Base-by-base conservation (phyloP, 2,797 vertebrate genomes). In the Sandelia bainsii region DNA sequence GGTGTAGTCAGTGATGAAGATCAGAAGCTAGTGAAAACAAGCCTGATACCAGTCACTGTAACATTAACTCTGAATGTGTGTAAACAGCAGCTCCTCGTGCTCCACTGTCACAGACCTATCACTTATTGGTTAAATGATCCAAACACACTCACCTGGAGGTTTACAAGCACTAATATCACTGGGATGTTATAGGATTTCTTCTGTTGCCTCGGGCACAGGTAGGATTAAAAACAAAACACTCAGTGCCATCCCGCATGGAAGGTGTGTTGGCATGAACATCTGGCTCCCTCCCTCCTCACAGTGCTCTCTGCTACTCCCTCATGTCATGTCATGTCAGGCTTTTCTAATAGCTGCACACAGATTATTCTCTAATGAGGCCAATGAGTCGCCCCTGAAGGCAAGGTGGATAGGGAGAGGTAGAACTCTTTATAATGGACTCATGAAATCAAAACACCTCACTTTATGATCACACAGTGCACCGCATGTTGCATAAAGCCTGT, bases 291-390 rank as follows among this genome's bases (percentile, higher is more conserved):
- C 29, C 25, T 52, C 46, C 29, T 66, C 60, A 22, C 29, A 34
- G 60, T 56, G 64, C 63, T 69, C 0, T 39, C 29, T 27, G 37
- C 34, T 27, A 34, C 56, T 71, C 49, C 59, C 2, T 85, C 81
- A 23, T 80, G 83, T 90, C 85, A 39, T 69, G 79, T 87, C 80
- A 63, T 61, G 86, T 79, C 75, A 52, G 42, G 73, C 25, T 76
- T 78, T 78, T 45, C 56, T 69, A 59, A 56, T 20, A 42, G 0
- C 51, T 14, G 14, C 25, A 42, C 19, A 45, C 27, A 19, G 19
- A 59, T 62, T 27, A 72, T 16, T 3, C 57, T 49, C 14, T 82
- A 70, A 81, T 73, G 45, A 77, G 29, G 48, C 52, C 25, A 46
- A 13, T n/a, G 77, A 77, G 19, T 78, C 2, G 1, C 4, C 75